A percentile compares a stretch with the other conserved stretches of the same genome.
These are phyloP conservation scores for Bostrychus sinensis DNA, from an alignment of 2,113 vertebrate genomes.

Conservation along the genomic window DNA sequence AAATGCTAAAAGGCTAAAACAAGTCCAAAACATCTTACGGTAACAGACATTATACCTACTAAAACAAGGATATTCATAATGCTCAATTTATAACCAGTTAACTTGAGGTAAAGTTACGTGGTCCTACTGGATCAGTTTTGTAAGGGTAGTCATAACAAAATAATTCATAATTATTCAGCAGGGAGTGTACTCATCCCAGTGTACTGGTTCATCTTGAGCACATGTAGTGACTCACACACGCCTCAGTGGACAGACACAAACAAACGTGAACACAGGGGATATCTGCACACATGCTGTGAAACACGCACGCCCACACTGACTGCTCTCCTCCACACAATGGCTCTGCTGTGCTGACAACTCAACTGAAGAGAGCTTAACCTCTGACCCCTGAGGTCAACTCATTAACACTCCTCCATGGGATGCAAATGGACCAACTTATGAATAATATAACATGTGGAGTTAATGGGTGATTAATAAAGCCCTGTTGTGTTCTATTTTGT, in stretches of 20 bases:
- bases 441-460: slow-evolving; percentile 52
- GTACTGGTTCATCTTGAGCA: neutral
- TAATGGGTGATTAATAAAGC: slow-evolving; percentile 40
- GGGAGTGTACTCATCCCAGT: neutral
- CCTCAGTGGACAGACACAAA: slow-evolving; percentile 20
- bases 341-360: slow-evolving; percentile 81
- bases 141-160: neutral
- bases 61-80: too few relatives aligned
- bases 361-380: slow-evolving; percentile 81
- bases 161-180: slow-evolving; percentile 1
- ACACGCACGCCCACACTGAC: slow-evolving; percentile 27
- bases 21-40: too few relatives aligned
- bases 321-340: slow-evolving; percentile 71
- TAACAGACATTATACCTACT: slow-evolving; percentile 1
- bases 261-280: slow-evolving; percentile 10
- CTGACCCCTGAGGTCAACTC: slow-evolving; percentile 75
- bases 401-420: slow-evolving; percentile 67
- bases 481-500: slow-evolving; percentile 1
- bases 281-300: slow-evolving; percentile 6
- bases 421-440: slow-evolving; percentile 69
- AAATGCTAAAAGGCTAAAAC: too few relatives aligned
- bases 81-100: too few relatives aligned
- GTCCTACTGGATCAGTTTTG: too few relatives aligned
- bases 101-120: too few relatives aligned
- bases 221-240: slow-evolving; percentile 24